These are phyloP conservation scores for Graphium colonna DNA, from an alignment of 2,888 invertebrate genomes.

Conservation along the genomic window DNA sequence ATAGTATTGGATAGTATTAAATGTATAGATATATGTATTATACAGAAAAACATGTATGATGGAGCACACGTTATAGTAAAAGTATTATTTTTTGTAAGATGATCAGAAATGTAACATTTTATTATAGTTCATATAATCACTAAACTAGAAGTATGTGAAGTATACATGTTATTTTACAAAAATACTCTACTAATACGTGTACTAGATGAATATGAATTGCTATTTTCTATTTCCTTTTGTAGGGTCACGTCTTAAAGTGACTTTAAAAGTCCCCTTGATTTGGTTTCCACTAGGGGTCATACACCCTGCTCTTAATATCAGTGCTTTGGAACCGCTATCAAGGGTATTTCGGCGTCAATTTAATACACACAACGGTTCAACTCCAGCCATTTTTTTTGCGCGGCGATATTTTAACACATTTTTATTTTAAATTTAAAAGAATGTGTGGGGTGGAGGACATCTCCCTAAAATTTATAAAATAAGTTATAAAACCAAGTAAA, in stretches of 20 bases:
- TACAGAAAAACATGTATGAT: not conserved
- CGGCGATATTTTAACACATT: not conserved
- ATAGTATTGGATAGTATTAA: no score
- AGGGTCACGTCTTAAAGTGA: slow-evolving; percentile 84
- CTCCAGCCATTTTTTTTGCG: not conserved
- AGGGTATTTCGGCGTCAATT: slow-evolving; percentile 39
- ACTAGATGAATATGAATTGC: slow-evolving; percentile 22
- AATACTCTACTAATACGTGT: slow-evolving; percentile 27
- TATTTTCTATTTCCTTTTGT: slow-evolving; percentile 27
- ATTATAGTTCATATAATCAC: not conserved
- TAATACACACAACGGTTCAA: not conserved
- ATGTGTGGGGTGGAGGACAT: not conserved
- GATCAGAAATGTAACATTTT: not conserved
- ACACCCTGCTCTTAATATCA: slow-evolving; percentile 71
- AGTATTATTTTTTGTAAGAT: not conserved
- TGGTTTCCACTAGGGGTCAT: slow-evolving; percentile 88
- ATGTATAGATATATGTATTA: no score
- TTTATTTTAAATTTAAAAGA: not conserved
- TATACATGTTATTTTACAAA: not conserved
- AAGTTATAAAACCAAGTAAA: slow-evolving; percentile 27
- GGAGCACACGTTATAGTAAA: slow-evolving; percentile 14
- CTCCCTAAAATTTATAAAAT: slow-evolving; percentile 22
- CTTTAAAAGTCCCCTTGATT: slow-evolving; percentile 84
- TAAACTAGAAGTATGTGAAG: no score
- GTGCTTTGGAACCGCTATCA: slow-evolving; percentile 56